Evolutionary conservation across 2,888 invertebrate species (phyloP), one percentile per base, ranked within the genome.

Genomic region (Drosophila dives): DNA sequence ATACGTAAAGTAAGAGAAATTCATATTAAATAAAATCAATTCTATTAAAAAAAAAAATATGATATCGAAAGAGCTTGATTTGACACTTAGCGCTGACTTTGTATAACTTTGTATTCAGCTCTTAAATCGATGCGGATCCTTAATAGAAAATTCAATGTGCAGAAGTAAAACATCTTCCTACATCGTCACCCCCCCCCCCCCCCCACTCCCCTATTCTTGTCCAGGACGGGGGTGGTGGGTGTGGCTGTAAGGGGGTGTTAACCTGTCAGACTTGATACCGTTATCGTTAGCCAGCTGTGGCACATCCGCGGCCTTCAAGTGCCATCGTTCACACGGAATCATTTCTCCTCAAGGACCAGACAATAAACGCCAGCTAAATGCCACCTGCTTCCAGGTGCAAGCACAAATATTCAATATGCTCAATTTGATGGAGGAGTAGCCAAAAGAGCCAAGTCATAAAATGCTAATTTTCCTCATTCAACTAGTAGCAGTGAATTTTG

Each of bases 291-390:
- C 50, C 38, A 55, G 34, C 55, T 38, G 40, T n/a, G 42, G 23
- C 65, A 53, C 54, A 60, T 60, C 71, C 26, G 34, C 54, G 77
- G 53, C 75, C 72, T 72, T 75, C 48, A 65, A 40, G 20, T 51
- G 45, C 40, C 56, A 61, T 17, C 49, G 26, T 32, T 60, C 60
- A 70, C 60, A 45, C 33, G 38, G 7, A 17, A 54, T 54, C 38
- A 12, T 20, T 34, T 26, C 32, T 42, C 23, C 32, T 42, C n/a
- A 3, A 38, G 61, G 4, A 49, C n/a, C 45, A 63, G 51, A 38
- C 40, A 49, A 34, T 49, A 23, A 45, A 45, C 3, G 20, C 45
- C 45, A 45, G 15, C 45, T 2, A 45, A 45, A 45, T 12, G 45
- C 8, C 45, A 23, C 20, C 15, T 15, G 45, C 20, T 15, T 8